Base-by-base conservation (phyloP, 2,797 vertebrate species). In the Falco peregrinus region DNA sequence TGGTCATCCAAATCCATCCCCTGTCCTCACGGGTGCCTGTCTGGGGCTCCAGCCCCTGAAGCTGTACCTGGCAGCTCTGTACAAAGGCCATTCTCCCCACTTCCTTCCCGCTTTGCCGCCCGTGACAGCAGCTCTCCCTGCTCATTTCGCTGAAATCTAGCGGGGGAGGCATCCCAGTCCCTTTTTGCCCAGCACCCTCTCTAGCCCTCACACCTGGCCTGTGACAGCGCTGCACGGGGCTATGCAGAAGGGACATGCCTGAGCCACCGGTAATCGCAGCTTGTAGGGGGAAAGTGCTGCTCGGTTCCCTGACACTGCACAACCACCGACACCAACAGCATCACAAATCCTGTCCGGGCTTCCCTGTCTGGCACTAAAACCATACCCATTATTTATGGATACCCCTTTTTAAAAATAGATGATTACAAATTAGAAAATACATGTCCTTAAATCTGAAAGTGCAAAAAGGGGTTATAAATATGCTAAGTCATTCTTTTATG, bases 401-500 rank as follows among this genome's bases (percentile, higher is more conserved):
- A 84, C 43, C 71, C 75, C 82, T 90, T 84, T 91, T 89, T 87
- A 93, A 94, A 96, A 95, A 93, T 78, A 94, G 76, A 95, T 88
- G 29, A 94, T 93, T 91, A 89, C 85, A 91, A 92, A 93, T 95
- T 92, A 93, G n/a, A 67, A 92, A 96, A 95, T 90, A 91, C 89
- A 51, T 73, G 68, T 96, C 79, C 93, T 95, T 89, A 81, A 94
- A 88, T 94, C 64, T 73, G 37, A 87, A 96, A 97, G 83, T 88
- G 90, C 89, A 95, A 91, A 90, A 81, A 69, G 26, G n/a, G 92
- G 93, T 96, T 96, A 96, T 96, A 97, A 96, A 96, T 91, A 97
- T 68, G 47, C 89, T 84, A 96, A 98, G 93, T 96, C 78, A 79
- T 93, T 96, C 90, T 96, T 97, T 94, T 95, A 87, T 95, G 96